Evolutionary conservation across 1,140 invertebrate species (phyloP).

Genomic region (Hestina assimilis): DNA sequence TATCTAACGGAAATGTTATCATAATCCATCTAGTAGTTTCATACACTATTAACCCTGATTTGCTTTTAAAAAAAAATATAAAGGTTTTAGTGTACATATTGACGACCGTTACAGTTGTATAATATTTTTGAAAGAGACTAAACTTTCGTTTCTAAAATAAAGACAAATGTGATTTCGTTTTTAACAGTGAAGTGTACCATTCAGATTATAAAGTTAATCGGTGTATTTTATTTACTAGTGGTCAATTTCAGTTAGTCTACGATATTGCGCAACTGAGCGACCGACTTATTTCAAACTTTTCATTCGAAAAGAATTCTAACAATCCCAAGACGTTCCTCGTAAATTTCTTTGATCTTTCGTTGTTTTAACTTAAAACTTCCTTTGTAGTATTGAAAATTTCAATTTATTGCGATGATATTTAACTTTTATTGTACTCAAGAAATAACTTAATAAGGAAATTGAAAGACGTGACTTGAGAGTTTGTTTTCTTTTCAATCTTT

Average conservation of each 20-base stretch:
- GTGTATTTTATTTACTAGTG: no score
- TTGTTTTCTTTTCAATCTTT: slow-evolving; percentile 2
- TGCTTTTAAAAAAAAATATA: no score
- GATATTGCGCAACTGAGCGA: slow-evolving; percentile 13
- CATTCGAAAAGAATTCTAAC: slow-evolving; percentile 24
- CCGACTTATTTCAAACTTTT: slow-evolving; percentile 13
- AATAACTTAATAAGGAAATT: slow-evolving; percentile 5
- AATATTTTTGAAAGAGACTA: no score
- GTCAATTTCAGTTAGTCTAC: background rate
- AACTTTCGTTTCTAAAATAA: no score
- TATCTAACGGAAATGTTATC: no score
- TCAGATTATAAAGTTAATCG: no score
- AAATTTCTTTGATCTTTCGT: slow-evolving; percentile 19
- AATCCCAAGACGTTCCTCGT: slow-evolving; percentile 21
- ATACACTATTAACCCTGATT: no score
- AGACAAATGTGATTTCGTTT: no score
- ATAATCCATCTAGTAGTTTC: no score
- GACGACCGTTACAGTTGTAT: no score
- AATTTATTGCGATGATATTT: slow-evolving; percentile 16
- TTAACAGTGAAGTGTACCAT: no score
- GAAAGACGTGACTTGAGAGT: background rate
- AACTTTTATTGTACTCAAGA: slow-evolving; percentile 15
- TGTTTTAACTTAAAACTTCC: slow-evolving; percentile 18
- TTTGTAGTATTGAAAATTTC: slow-evolving; percentile 21
- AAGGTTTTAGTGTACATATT: no score